Percentiles rank a stretch among this genome's conserved stretches.
phyloP scores from a whole-genome alignment of 2,888 invertebrate species.

The Hoplodrina blanda region DNA sequence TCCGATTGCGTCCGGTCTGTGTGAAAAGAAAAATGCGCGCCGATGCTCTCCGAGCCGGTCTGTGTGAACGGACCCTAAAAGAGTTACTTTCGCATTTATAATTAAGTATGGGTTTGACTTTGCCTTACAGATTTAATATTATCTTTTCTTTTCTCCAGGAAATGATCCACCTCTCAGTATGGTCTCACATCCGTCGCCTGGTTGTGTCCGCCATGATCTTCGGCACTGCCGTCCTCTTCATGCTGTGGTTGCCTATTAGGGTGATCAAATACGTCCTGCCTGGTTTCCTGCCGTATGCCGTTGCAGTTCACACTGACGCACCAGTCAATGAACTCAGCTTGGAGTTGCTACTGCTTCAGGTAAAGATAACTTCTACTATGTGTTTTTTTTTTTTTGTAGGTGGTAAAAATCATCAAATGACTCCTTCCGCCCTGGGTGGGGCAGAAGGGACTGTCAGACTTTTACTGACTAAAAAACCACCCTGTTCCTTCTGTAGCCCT shows the following conservation, averaged over 20 bases:
- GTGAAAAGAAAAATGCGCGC: no score
- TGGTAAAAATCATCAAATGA: no score
- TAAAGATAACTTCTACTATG: constrained; percentile 63
- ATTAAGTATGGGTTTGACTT: not conserved
- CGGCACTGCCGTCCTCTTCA: constrained; percentile 98
- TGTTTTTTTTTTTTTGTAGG: no score
- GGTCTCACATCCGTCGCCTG: constrained; percentile 97
- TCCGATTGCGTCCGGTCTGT: no score
- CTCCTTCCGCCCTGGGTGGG: no score
- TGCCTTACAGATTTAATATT: not conserved
- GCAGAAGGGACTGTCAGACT: no score
- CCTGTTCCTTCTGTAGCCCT: no score
- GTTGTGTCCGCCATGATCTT: constrained; percentile 98
- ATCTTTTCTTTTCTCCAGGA: constrained; percentile 88
- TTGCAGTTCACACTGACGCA: constrained; percentile 95
- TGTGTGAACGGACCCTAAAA: no score
- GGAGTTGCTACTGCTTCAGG: constrained; percentile 97
- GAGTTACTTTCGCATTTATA: no score
- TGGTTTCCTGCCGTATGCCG: constrained; percentile 98
- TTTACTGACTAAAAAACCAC: no score
- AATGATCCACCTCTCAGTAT: constrained; percentile 99
- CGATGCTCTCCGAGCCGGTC: no score
- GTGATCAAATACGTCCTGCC: constrained; percentile 95
- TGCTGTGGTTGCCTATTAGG: constrained; percentile 98
- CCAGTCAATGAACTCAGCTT: constrained; percentile 98